Base-by-base conservation (phyloP, 2,797 vertebrate genomes). In the Sus cebifrons region DNA sequence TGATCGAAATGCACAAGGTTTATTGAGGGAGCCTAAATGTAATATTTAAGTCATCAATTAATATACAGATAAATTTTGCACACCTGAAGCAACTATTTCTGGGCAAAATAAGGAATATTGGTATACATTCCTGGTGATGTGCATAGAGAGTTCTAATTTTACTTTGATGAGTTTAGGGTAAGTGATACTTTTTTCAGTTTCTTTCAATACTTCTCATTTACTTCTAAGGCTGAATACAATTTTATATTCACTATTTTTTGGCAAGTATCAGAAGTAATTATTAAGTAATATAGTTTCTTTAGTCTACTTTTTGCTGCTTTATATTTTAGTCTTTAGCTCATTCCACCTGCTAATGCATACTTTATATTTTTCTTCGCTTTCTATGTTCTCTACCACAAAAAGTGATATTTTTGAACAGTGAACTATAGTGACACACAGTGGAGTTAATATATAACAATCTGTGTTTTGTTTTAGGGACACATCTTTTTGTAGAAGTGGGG, bases 141-240 rank as follows among this genome's bases (percentile, higher is more conserved):
- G 16, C 16, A 15, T 60, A 94, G 62, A 88, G 11, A 91, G 36
- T 94, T 95, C 78, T 78, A 86, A 79, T 96, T 94, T 96, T 60
- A 89, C 36, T 52, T 62, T 91, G 73, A 54, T 87, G 64, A 62
- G 52, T 75, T 88, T 40, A 89, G 21, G 9, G 49, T 67, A 87
- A 81, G 11, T 95, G 27, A 67, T 70, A 21, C 5, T 87, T 92
- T 49, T 49, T 78, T 44, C 8, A 70, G 18, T 25, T 87, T 81
- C 8, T 94, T 86, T 95, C 16, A 91, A n/a, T 0, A 67, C 44
- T 60, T 84, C 25, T 36, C 10, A 29, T 79, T 65, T 86, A 10
- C 44, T 84, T 93, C 20, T 79, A 9, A 40, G 65, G 3, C 6
- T 70, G 4, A 77, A 27, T 52, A 16, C 2, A 86, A 5, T 82